Base-by-base conservation (phyloP, 1,140 invertebrate genomes). In the Octopus sinensis region DNA sequence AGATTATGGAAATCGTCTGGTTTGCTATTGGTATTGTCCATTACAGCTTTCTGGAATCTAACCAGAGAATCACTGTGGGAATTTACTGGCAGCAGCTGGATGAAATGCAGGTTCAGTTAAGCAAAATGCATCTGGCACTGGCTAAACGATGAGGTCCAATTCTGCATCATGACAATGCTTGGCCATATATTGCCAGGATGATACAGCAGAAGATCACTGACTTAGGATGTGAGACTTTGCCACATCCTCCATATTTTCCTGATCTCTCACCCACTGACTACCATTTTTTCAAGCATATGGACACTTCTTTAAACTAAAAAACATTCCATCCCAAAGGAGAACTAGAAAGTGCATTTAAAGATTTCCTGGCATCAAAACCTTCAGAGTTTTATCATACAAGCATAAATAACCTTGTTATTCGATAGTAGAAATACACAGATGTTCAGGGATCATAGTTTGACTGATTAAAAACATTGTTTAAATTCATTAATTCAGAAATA, bases 1-100 rank as follows among this genome's bases (percentile, higher is more conserved):
- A 62, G 56, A 62, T 62, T 62, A 62, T 62, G 56, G 56, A 9
- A 17, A 17, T 62, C 56, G 23, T 23, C 23, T 23, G 23, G 23
- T 23, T 23, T 23, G 23, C 23, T 23, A 23, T 23, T 62, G 56
- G 7, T 17, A 62, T 62, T 62, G 56, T 62, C 56, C 56, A 62
- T 62, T 62, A 17, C 56, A 62, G 56, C 56, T 62, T 62, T 62
- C 56, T 62, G 56, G 56, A 62, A 62, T 62, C 56, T 62, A 62
- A 62, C 7, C 56, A 62, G 56, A 62, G 56, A 7, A 7, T 62
- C 56, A 62, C 56, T 62, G 7, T 62, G 56, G 56, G 17, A 62
- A 17, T 62, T 62, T 62, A 62, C 56, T 62, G 7, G 7, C 7
- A 62, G 17, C 23, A 23, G 23, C 23, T 23, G 23, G 23, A 23